Evolutionary conservation across 1,140 invertebrate genomes (phyloP).

Genomic region (Hylyphantes graminicola): DNA sequence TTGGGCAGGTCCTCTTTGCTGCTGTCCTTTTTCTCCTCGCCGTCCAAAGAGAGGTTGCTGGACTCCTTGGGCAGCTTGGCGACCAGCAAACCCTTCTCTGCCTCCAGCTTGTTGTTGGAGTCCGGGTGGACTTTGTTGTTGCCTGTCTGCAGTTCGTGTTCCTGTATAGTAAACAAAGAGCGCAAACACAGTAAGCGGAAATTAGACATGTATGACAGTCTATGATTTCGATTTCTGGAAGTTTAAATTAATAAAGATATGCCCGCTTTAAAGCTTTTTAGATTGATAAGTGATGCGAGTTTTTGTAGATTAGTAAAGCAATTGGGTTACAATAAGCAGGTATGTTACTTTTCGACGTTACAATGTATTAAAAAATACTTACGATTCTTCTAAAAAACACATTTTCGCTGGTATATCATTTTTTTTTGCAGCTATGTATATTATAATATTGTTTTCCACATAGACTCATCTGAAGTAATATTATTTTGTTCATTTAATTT

Average conservation of each 20-base stretch:
- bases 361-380: too few species aligned
- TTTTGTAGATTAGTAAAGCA: too few species aligned
- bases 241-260: background rate
- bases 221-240: too few species aligned
- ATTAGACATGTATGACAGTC: background rate
- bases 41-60: constrained; percentile 31
- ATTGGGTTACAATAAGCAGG: too few species aligned
- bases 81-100: constrained; percentile 57
- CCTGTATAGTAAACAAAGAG: background rate
- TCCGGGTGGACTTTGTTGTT: constrained; percentile 53
- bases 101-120: constrained; percentile 58
- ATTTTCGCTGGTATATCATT: too few species aligned
- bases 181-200: background rate
- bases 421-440: too few species aligned
- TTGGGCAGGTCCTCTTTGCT: constrained; percentile 46
- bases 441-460: too few species aligned
- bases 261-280: background rate
- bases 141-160: constrained; percentile 31
- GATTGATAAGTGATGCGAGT: too few species aligned
- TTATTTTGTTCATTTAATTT: too few species aligned
- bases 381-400: too few species aligned
- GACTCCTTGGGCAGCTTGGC: constrained; percentile 50
- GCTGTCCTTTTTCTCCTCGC: constrained; percentile 53
- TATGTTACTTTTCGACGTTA: too few species aligned
- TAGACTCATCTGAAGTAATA: too few species aligned